These are phyloP conservation scores for Tetragonisca angustula DNA, from an alignment of 2,888 invertebrate species.

Conservation along the genomic window DNA sequence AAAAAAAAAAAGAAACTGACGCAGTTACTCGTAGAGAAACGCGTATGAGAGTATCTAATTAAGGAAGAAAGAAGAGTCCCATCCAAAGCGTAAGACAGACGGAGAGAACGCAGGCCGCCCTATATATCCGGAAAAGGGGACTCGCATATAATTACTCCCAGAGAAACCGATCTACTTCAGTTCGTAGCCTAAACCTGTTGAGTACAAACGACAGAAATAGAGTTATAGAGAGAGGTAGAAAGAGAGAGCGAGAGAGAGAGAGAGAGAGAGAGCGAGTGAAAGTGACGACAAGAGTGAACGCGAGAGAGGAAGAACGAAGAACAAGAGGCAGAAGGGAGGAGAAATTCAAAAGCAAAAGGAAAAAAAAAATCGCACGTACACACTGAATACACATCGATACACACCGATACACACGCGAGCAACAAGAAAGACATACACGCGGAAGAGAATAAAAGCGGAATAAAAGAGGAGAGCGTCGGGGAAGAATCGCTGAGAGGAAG, in stretches of 20 bases:
- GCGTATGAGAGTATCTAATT: slow-evolving; percentile 47
- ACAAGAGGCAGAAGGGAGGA: slow-evolving; percentile 4
- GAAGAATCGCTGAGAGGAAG: neutral
- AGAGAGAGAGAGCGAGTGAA: slow-evolving; percentile 16
- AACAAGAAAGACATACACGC: neutral
- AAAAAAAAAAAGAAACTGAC: slow-evolving; percentile 16
- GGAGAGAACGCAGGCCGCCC: slow-evolving; percentile 57
- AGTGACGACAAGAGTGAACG: slow-evolving; percentile 28
- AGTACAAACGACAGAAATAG: slow-evolving; percentile 79
- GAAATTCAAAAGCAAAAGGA: neutral
- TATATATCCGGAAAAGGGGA: slow-evolving; percentile 53
- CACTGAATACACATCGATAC: neutral
- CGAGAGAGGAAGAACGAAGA: slow-evolving; percentile 19
- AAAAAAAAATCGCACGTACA: neutral
- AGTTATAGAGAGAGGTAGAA: slow-evolving; percentile 57
- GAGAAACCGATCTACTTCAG: slow-evolving; percentile 83
- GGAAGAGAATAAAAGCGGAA: neutral
- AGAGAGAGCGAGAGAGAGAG: slow-evolving; percentile 8
- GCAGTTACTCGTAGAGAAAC: slow-evolving; percentile 25
- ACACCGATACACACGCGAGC: neutral
- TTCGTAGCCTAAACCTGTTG: slow-evolving; percentile 84
- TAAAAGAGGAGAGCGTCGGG: too few species aligned
- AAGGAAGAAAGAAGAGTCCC: slow-evolving; percentile 54
- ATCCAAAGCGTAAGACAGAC: slow-evolving; percentile 54
- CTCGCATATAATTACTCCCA: slow-evolving; percentile 68